Percentiles rank a stretch among this genome's conserved stretches.
Conservation (phyloP, 1,140 invertebrate species). For the Probaryconus sp. region DNA sequence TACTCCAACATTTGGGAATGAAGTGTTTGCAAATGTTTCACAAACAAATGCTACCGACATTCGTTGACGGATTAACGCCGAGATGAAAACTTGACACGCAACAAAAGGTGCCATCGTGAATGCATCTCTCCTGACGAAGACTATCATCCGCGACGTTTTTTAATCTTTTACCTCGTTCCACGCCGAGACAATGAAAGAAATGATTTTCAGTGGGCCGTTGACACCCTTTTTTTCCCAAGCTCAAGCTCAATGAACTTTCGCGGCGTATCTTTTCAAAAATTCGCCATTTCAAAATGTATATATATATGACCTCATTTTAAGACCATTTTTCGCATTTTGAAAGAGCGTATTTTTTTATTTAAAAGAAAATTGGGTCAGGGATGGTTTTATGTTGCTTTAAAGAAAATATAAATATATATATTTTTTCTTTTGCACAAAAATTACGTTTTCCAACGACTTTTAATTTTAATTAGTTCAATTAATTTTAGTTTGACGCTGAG, state of each 20-base stretch:
- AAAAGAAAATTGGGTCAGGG: too few relatives aligned
- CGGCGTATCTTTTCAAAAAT: constrained; percentile 11
- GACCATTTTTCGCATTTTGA: too few relatives aligned
- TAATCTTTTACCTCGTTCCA: constrained; percentile 52
- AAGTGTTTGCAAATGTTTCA: neutral
- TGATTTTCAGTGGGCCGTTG: constrained; percentile 47
- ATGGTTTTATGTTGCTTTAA: too few relatives aligned
- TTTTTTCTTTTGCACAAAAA: too few relatives aligned
- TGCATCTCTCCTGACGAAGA: constrained; percentile 5
- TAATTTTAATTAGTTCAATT: too few relatives aligned
- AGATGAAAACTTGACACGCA: constrained; percentile 40
- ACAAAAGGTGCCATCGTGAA: constrained; percentile 35
- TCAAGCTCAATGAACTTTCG: constrained; percentile 27
- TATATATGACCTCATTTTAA: constrained; percentile 29
- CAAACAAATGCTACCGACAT: constrained; percentile 22
- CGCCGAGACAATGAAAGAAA: constrained; percentile 28
- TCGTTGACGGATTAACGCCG: constrained; percentile 41
- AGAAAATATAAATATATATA: too few relatives aligned
- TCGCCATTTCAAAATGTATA: constrained; percentile 15
- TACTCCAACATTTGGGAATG: too few relatives aligned
- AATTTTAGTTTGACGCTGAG: too few relatives aligned
- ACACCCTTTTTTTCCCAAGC: constrained; percentile 27
- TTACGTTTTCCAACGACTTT: too few relatives aligned
- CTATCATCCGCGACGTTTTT: constrained; percentile 46
- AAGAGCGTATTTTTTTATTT: too few relatives aligned